Percentiles rank a stretch among this genome's conserved stretches.
phyloP scores from a whole-genome alignment of 2,888 invertebrate genomes.

The Agrilus cyanescens region DNA sequence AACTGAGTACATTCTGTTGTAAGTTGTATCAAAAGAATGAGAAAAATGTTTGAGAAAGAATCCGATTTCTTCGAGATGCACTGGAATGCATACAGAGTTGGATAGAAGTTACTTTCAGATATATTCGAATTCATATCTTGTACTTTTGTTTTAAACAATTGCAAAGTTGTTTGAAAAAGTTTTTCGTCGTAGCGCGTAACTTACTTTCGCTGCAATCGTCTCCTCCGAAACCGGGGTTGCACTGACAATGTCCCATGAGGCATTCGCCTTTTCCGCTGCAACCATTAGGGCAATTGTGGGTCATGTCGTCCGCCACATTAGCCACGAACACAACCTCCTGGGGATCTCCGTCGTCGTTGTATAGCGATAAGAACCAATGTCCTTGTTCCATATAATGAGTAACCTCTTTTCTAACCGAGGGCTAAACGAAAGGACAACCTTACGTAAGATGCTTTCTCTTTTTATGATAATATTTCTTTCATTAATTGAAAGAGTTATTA shows the following conservation, averaged over 20 bases:
- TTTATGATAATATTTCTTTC: background rate
- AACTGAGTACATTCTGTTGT: no score
- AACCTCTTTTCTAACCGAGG: conserved; percentile 81
- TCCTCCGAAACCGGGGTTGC: conserved; percentile 92
- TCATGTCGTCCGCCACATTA: conserved; percentile 80
- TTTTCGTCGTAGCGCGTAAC: conserved; percentile 27
- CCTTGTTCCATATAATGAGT: conserved; percentile 94
- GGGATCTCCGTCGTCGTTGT: conserved; percentile 90
- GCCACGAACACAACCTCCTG: conserved; percentile 80
- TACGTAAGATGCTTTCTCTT: background rate
- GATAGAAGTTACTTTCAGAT: no score
- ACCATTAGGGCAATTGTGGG: conserved; percentile 89
- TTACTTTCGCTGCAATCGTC: conserved; percentile 94
- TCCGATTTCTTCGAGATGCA: no score
- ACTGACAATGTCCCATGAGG: conserved; percentile 87
- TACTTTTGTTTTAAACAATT: no score
- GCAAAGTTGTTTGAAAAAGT: no score
- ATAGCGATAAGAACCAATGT: conserved; percentile 90
- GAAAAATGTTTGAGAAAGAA: no score
- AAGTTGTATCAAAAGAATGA: no score
- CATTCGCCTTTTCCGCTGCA: conserved; percentile 97
- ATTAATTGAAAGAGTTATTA: background rate
- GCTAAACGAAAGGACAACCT: conserved; percentile 36
- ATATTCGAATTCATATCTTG: no score
- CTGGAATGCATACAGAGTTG: no score